Conservation (phyloP, 2,888 invertebrate genomes). For the Reticulitermes lucifugus region DNA sequence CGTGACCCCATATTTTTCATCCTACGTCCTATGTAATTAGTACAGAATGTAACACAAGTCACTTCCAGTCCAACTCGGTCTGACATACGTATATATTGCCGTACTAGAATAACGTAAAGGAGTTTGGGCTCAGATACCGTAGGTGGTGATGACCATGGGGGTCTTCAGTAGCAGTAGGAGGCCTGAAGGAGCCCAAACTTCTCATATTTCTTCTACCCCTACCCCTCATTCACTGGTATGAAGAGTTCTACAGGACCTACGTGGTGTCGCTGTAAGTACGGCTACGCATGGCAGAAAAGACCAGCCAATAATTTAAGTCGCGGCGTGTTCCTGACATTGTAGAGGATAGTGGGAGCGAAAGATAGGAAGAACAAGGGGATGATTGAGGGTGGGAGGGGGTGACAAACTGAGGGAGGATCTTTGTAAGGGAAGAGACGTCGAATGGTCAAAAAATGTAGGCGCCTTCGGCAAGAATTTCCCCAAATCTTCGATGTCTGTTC, state of each 20-base stretch:
- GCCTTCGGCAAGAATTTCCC: background rate
- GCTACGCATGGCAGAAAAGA: conserved; percentile 35
- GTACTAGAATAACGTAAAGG: background rate
- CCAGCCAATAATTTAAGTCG: conserved; percentile 37
- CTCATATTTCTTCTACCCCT: conserved; percentile 11
- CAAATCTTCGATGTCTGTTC: background rate
- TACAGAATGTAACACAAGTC: background rate
- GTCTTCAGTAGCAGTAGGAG: conserved; percentile 21
- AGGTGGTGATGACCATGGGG: background rate
- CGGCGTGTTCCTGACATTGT: conserved; percentile 32
- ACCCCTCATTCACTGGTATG: background rate
- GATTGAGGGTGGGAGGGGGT: conserved; percentile 29
- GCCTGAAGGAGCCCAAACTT: conserved; percentile 1
- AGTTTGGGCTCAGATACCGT: background rate
- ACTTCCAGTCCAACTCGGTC: background rate
- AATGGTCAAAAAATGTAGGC: background rate
- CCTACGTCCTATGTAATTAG: background rate
- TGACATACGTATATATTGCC: background rate
- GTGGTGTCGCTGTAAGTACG: conserved; percentile 24
- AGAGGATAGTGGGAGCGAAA: conserved; percentile 27
- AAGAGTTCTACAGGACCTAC: conserved; percentile 24
- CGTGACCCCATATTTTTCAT: background rate
- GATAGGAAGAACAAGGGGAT: conserved; percentile 43
- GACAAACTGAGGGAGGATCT: conserved; percentile 6
- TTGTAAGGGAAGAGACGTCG: background rate